Conservation (phyloP, 1,140 invertebrate genomes). For the Pseudomyrmex cubaensis region DNA sequence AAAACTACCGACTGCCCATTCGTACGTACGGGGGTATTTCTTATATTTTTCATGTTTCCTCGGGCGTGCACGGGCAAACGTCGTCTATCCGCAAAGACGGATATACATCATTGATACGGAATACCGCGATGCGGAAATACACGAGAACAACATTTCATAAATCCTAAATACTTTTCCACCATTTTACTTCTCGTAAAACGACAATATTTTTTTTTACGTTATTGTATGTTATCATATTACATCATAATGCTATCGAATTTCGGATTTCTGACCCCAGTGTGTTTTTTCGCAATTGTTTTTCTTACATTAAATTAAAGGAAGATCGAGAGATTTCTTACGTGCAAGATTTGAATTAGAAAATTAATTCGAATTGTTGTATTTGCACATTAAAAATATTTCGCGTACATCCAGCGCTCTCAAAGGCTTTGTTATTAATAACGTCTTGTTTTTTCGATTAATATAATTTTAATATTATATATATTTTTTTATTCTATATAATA, state of each 20-base stretch:
- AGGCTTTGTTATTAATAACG: too few relatives aligned
- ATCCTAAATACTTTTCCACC: neutral
- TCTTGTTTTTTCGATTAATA: too few relatives aligned
- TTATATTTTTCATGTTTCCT: conserved; percentile 58
- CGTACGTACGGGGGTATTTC: conserved; percentile 50
- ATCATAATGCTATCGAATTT: neutral
- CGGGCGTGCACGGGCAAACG: conserved; percentile 2
- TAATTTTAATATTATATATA: too few relatives aligned
- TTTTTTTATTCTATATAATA: too few relatives aligned
- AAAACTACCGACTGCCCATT: conserved; percentile 61
- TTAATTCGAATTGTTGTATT: too few relatives aligned
- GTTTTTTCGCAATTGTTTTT: too few relatives aligned
- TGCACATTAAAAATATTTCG: too few relatives aligned
- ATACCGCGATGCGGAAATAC: neutral
- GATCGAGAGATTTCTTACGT: too few relatives aligned
- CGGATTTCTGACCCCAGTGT: too few relatives aligned
- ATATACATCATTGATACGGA: conserved; percentile 32
- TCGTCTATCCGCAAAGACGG: conserved; percentile 5
- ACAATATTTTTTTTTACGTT: neutral
- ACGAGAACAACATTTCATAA: neutral
- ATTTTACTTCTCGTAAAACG: neutral
- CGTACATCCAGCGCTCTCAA: too few relatives aligned
- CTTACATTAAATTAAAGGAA: too few relatives aligned
- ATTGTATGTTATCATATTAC: neutral
- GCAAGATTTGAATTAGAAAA: too few relatives aligned